Evolutionary conservation across 2,113 vertebrate genomes (phyloP), one percentile per base, ranked within the genome.

Genomic region (Lepus timidus): DNA sequence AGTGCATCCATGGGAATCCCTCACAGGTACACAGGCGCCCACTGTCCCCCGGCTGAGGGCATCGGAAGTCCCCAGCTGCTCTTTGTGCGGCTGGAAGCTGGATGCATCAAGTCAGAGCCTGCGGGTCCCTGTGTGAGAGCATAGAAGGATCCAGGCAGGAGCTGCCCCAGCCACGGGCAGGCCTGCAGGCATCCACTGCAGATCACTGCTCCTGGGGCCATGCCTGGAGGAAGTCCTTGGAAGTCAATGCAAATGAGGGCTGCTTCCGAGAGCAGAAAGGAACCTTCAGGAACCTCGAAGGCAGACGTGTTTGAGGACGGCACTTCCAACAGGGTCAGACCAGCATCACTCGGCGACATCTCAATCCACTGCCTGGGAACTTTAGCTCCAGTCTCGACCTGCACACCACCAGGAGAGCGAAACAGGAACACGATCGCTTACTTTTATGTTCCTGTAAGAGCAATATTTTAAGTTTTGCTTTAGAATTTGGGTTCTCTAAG

Each of bases 171-270:
- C 55, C 55, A 19, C 64, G 76, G 16, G 67, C 0, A 58, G 55
- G 75, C 96, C 95, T 2, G 61, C 74, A 74, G 93, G 93, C 70
- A 23, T 55, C 11, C 83, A 25, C 11, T 12, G 13, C 36, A 14
- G 61, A 83, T 25, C 29, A n/a, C 3, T 81, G 92, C 95, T 84
- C 84, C 70, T 2, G 0, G 94, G 85, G 81, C 20, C 88, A 92
- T 39, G 81, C 96, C 96, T 79, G 85, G 31, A 91, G 96, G 94
- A 58, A 91, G 39, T 27, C 51, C 22, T 82, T 79, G 90, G 62
- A 94, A 96, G 78, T 75, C 39, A 22, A 9, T 75, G 90, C 85
- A 95, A 92, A 95, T 71, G 73, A 93, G 90, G 73, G n/a, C 62
- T 39, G 74, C 58, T 88, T 93, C 88, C 52, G 8, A 39, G 64